Conservation (phyloP, 2,797 vertebrate genomes). For the Enteromius afrohamiltoni region DNA sequence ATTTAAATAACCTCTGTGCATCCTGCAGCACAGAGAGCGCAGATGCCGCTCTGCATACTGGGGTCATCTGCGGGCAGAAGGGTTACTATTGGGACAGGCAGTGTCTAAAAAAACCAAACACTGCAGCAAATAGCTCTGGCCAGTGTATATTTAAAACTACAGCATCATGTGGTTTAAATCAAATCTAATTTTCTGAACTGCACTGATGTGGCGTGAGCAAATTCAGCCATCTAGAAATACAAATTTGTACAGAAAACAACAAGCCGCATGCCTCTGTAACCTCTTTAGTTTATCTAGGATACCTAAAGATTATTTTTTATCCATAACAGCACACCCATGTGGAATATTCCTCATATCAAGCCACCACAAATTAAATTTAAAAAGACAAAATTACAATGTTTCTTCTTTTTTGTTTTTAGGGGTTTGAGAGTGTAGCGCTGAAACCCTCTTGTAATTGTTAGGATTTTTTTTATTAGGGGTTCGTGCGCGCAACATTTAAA, state of each 20-base stretch:
- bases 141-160: neutral
- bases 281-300: neutral
- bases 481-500: too few relatives aligned
- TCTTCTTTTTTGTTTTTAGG: too few relatives aligned
- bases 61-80: neutral
- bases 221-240: neutral
- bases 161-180: neutral
- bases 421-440: too few relatives aligned
- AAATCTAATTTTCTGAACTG: neutral
- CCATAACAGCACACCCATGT: neutral
- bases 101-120: neutral
- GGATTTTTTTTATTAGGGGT: too few relatives aligned
- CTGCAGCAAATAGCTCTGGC: neutral
- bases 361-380: neutral
- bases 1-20: conserved; percentile 16
- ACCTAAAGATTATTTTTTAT: neutral
- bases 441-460: too few relatives aligned
- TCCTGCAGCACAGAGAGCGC: conserved; percentile 1
- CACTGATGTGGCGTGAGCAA: neutral
- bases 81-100: neutral
- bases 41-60: neutral
- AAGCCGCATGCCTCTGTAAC: neutral
- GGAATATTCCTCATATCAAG: neutral
- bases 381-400: neutral
- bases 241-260: neutral